A percentile compares a stretch with the other conserved stretches of the same genome.
phyloP scores from a whole-genome alignment of 1,140 invertebrate species.

The Adoxophyes honmai region DNA sequence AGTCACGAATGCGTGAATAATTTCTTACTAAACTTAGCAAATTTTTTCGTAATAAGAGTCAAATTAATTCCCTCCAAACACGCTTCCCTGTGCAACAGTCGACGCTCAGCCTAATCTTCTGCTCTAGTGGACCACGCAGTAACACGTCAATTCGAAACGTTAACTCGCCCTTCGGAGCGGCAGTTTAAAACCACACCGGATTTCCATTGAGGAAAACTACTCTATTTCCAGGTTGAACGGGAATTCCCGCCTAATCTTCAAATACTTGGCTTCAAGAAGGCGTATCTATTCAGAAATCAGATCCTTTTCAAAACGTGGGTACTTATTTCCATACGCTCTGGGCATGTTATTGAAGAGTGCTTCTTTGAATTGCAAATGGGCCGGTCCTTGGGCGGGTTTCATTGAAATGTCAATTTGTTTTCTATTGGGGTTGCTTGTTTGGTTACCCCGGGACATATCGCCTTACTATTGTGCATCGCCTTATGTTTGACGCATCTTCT shows the following conservation, averaged over 20 bases:
- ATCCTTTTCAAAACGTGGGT: slow-evolving; percentile 56
- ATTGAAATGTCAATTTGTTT: slow-evolving; percentile 75
- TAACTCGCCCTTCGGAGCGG: not conserved
- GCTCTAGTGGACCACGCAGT: not conserved
- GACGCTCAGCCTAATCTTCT: not conserved
- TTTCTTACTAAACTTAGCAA: too few relatives aligned
- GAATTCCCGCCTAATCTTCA: slow-evolving; percentile 17
- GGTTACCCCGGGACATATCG: slow-evolving; percentile 45
- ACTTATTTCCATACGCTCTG: slow-evolving; percentile 65
- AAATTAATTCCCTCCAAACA: too few relatives aligned
- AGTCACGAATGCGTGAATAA: too few relatives aligned
- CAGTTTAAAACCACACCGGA: not conserved
- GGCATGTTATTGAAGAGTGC: slow-evolving; percentile 62
- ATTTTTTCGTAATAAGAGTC: too few relatives aligned
- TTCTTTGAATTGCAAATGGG: slow-evolving; percentile 72
- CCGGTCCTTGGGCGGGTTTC: slow-evolving; percentile 50
- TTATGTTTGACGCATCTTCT: slow-evolving; percentile 17
- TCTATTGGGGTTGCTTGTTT: slow-evolving; percentile 55
- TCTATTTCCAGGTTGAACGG: not conserved
- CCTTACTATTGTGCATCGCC: slow-evolving; percentile 44
- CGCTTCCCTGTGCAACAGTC: not conserved
- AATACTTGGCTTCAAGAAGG: slow-evolving; percentile 32
- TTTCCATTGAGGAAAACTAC: not conserved
- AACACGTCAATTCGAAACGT: slow-evolving; percentile 4
- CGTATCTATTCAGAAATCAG: slow-evolving; percentile 61